Conservation (phyloP, 2,888 invertebrate species). For the Leptopilina drosophilae region DNA sequence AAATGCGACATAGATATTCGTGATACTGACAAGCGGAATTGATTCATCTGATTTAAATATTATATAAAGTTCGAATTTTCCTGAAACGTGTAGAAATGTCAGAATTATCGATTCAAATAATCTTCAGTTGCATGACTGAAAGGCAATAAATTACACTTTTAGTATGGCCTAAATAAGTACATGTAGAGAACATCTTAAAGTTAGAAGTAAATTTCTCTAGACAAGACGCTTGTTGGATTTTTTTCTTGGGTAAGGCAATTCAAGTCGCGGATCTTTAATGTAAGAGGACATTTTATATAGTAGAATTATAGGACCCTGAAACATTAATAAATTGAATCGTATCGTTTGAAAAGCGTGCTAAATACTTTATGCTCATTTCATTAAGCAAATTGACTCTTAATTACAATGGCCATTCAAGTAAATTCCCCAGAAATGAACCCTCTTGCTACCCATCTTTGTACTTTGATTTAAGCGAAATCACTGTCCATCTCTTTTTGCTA, state of each 20-base stretch:
- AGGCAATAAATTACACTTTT: no score
- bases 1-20: neutral
- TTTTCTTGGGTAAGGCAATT: no score
- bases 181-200: no score
- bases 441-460: neutral
- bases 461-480: conserved; percentile 45
- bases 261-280: no score
- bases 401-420: conserved; percentile 70
- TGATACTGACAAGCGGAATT: neutral
- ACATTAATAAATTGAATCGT: neutral
- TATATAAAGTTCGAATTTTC: conserved; percentile 5
- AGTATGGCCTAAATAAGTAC: no score
- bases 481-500: neutral
- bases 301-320: no score
- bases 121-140: no score
- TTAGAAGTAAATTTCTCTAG: no score
- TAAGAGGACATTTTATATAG: no score
- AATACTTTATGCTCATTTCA: conserved; percentile 73
- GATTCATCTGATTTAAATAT: conserved; percentile 29
- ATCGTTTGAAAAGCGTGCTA: conserved; percentile 59
- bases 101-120: conserved; percentile 9
- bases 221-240: no score
- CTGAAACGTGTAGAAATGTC: conserved; percentile 3
- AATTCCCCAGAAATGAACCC: conserved; percentile 42
- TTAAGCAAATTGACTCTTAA: conserved; percentile 77